These are phyloP conservation scores for Zele albiditarsus DNA, from an alignment of 2,888 invertebrate species.

Conservation along the genomic window DNA sequence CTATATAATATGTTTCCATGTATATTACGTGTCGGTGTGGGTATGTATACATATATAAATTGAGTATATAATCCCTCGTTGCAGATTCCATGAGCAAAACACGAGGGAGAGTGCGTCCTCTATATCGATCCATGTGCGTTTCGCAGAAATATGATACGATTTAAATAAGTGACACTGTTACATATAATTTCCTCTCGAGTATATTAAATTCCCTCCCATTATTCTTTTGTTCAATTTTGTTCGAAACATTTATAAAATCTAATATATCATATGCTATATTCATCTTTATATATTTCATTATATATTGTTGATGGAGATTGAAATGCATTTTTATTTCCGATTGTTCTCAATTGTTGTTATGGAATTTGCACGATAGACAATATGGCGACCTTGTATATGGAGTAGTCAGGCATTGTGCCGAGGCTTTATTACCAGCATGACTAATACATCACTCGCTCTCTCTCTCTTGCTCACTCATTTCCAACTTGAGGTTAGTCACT, in stretches of 20 bases:
- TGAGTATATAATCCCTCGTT: slow-evolving; percentile 23
- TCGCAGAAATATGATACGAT: slow-evolving; percentile 5
- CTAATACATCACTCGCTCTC: slow-evolving; percentile 26
- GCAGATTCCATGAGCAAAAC: slow-evolving; percentile 35
- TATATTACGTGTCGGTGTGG: neutral
- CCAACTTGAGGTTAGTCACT: slow-evolving; percentile 25
- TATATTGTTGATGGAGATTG: neutral
- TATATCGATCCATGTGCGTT: slow-evolving; percentile 39
- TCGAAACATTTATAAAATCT: neutral
- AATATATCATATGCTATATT: too few relatives aligned
- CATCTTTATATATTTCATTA: neutral
- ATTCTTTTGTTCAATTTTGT: slow-evolving; percentile 4
- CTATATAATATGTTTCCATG: neutral
- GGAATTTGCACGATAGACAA: slow-evolving; percentile 13
- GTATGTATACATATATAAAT: neutral
- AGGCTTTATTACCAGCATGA: slow-evolving; percentile 36
- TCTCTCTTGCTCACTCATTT: neutral
- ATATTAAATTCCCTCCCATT: neutral
- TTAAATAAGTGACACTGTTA: slow-evolving; percentile 23
- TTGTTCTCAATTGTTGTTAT: neutral
- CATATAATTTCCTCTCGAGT: neutral
- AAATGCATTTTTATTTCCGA: neutral
- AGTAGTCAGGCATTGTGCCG: slow-evolving; percentile 43
- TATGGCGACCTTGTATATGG: slow-evolving; percentile 33
- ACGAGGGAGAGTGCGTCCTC: slow-evolving; percentile 29